Evolutionary conservation across 1,140 invertebrate genomes (phyloP).

Genomic region (Bombus impatiens): DNA sequence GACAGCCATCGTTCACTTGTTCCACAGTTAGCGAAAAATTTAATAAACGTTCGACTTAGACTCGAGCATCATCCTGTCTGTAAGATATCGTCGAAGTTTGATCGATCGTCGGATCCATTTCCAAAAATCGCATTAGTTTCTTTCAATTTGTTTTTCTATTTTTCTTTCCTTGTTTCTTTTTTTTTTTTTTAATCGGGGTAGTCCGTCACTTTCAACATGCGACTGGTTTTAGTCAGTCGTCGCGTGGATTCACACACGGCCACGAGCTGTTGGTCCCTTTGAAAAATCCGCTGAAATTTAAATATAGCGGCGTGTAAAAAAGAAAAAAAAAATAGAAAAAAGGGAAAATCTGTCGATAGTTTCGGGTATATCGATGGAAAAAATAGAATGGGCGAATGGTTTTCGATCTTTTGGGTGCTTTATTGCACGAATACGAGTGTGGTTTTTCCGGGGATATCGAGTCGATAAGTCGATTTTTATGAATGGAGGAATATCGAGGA

Average conservation of each 20-base stretch:
- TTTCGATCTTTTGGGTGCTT: not conserved
- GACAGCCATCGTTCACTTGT: not conserved
- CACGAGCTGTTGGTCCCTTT: not conserved
- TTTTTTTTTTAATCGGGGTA: not conserved
- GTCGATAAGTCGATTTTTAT: not conserved
- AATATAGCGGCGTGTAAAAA: not conserved
- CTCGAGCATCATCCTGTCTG: too few relatives aligned
- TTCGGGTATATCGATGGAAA: not conserved
- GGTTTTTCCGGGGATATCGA: not conserved
- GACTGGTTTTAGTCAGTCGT: not conserved
- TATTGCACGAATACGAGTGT: not conserved
- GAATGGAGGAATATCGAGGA: not conserved
- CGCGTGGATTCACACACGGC: not conserved
- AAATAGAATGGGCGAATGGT: not conserved
- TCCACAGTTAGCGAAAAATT: too few relatives aligned
- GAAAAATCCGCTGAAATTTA: constrained; percentile 6
- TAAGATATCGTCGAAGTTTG: not conserved
- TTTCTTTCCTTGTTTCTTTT: not conserved
- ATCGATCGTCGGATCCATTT: not conserved
- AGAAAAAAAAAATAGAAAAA: not conserved
- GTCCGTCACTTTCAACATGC: not conserved
- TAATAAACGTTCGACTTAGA: too few relatives aligned
- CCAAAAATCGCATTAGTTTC: not conserved
- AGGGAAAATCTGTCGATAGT: not conserved
- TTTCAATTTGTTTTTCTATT: not conserved